Evolutionary conservation across 2,113 vertebrate species (phyloP), one percentile per base, ranked within the genome.

Genomic region (Ondatra zibethicus): DNA sequence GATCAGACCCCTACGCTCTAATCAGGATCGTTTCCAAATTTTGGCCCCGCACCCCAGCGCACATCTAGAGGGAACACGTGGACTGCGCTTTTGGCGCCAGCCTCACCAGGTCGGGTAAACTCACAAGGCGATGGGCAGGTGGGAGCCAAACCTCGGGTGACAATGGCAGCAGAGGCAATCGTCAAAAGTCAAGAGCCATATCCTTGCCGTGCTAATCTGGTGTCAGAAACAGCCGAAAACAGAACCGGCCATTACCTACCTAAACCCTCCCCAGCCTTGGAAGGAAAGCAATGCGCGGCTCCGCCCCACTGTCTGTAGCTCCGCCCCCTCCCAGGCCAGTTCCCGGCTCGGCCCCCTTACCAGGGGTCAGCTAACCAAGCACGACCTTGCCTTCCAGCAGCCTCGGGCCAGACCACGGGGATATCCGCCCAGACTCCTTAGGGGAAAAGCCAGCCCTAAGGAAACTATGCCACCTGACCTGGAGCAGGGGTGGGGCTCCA

Each of bases 401-500:
- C 63, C 11, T 55, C 66, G 42, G 0, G 66, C 73, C 4, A 7
- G 73, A 72, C 88, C 47, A 42, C 8, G 1, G 55, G 84, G 31
- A 25, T 25, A n/a, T 33, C 39, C 10, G 75, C 4, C 25, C 23
- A 7, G 92, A 82, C 92, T 95, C 88, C 86, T 47, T 50, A 7
- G 11, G 55, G 4, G 45, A 68, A 92, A 66, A 55, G 87, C 33
- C 7, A 77, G 75, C 91, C 70, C 88, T 66, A 85, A 85, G 82
- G 58, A 45, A 72, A 45, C 31, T 0, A 39, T 31, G 29, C 84
- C 3, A 63, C 55, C 87, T 33, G 63, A 94, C 89, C 87, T 11
- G 82, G 89, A 70, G 52, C 66, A 70, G 73, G 33, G 85, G 85
- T 9, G 66, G 89, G 89, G 73, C 95, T 68, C 97, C 13, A 19